Percentiles rank a stretch among this genome's conserved stretches.
These are phyloP conservation scores for Pollimyrus isidori DNA, from an alignment of 2,113 vertebrate genomes.

Conservation along the genomic window DNA sequence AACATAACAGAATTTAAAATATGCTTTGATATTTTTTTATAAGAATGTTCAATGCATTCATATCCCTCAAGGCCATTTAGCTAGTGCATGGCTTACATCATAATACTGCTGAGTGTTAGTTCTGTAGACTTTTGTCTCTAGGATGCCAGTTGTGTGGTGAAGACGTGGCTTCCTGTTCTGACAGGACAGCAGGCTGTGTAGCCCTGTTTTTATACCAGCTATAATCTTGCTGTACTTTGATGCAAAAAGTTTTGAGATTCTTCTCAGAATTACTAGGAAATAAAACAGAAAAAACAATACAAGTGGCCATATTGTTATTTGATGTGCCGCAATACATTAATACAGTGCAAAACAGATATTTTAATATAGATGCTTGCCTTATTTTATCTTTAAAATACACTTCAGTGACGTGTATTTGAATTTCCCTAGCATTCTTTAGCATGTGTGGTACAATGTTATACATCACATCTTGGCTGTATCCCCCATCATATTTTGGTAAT, in stretches of 20 bases:
- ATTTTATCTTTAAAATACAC: neutral
- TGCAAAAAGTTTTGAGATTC: neutral
- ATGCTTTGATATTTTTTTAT: neutral
- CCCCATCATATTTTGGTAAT: neutral
- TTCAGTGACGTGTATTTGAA: neutral
- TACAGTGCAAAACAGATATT: neutral
- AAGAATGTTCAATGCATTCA: neutral
- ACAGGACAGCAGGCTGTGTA: neutral
- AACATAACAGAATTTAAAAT: neutral
- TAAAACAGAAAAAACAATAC: neutral
- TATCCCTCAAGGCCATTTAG: neutral
- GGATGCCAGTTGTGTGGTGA: neutral
- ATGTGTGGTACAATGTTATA: conserved; percentile 30
- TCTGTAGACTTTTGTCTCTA: neutral
- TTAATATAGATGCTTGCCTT: neutral
- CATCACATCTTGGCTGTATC: neutral
- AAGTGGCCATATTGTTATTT: neutral
- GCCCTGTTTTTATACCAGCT: neutral
- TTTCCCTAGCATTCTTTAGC: conserved; percentile 7
- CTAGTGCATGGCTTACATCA: neutral
- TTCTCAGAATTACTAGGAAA: neutral
- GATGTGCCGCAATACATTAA: neutral
- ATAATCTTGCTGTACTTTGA: neutral
- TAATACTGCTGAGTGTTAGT: neutral
- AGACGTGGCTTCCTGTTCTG: neutral